Conservation (phyloP, 2,797 vertebrate genomes). For the Ibycter americanus region DNA sequence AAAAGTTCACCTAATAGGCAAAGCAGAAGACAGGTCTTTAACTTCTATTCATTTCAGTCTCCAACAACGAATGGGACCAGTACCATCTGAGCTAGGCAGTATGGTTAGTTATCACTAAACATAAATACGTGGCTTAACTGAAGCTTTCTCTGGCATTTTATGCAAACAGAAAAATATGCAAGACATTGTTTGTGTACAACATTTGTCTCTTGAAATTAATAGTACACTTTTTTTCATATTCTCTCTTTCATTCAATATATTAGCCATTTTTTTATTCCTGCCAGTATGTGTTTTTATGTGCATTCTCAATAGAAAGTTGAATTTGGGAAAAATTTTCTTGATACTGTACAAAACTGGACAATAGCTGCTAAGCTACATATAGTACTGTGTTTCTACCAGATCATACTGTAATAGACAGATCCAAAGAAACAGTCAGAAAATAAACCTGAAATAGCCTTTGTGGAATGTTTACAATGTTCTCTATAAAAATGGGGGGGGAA, state of each 20-base stretch:
- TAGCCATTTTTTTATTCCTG: background rate
- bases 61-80: background rate
- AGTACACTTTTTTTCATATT: background rate
- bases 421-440: background rate
- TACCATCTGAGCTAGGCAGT: background rate
- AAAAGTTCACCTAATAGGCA: background rate
- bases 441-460: slow-evolving; percentile 28
- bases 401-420: background rate
- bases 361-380: background rate
- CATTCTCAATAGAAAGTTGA: background rate
- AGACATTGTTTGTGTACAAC: background rate
- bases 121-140: background rate
- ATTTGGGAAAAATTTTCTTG: background rate
- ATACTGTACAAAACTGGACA: background rate
- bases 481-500: background rate
- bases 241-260: background rate
- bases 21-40: background rate
- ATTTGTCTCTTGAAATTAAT: background rate
- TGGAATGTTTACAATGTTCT: background rate
- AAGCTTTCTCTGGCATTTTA: background rate
- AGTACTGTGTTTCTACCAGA: background rate
- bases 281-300: background rate
- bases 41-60: background rate
- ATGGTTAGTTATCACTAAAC: background rate
- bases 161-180: background rate